Conservation (phyloP, 2,797 vertebrate genomes). For the Gymnocypris eckloni region DNA sequence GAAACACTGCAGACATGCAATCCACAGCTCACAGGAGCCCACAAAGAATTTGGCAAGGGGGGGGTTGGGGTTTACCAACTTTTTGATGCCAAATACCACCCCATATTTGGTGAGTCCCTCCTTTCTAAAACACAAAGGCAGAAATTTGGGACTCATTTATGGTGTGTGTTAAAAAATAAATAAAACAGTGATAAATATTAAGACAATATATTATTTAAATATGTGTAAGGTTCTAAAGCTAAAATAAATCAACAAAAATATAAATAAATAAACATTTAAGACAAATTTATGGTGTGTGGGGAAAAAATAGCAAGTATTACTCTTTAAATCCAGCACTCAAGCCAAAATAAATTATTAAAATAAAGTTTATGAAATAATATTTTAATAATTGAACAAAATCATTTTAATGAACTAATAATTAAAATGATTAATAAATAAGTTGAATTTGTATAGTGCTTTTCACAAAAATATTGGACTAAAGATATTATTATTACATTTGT, state of each 20-base stretch:
- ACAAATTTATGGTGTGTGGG: neutral
- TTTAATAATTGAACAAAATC: neutral
- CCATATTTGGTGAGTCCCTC: neutral
- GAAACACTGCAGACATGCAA: conserved; percentile 34
- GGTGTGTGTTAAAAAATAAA: neutral
- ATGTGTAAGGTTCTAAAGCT: neutral
- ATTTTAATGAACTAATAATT: neutral
- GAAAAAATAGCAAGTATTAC: neutral
- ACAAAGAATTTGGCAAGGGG: neutral
- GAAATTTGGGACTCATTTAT: neutral
- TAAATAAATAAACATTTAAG: too few species aligned
- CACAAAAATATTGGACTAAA: neutral
- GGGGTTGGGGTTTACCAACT: neutral
- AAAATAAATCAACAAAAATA: neutral
- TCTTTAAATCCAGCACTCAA: neutral
- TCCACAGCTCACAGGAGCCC: too few species aligned
- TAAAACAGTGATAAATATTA: neutral
- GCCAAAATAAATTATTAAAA: neutral
- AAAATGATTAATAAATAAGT: neutral
- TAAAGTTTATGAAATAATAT: neutral
- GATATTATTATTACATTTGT: too few species aligned
- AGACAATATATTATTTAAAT: neutral
- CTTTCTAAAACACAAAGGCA: neutral
- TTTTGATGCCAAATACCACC: neutral
- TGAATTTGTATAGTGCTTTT: neutral